Evolutionary conservation across 2,113 vertebrate genomes (phyloP), one percentile per base, ranked within the genome.

Genomic region (Cryptoleucopteryx plumbea): DNA sequence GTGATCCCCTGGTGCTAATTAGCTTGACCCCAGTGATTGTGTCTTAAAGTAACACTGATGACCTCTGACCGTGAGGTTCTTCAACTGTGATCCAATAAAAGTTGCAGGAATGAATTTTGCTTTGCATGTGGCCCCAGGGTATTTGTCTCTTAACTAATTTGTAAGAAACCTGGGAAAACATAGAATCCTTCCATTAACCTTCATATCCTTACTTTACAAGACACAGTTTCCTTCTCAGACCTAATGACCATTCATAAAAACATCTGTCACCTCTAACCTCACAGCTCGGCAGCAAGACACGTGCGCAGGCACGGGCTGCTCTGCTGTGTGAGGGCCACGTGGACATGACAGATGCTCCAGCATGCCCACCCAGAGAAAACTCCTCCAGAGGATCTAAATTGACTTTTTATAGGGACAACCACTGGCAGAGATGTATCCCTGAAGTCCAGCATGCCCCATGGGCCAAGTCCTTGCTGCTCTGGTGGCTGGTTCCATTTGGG

Each of bases 1-100:
- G 82, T 88, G 92, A 94, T 94, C 91, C 91, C 72, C 43, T 59
- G 63, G 47, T 65, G 61, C 94, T 97, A 95, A 97, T 97, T 91
- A 96, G 55, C 52, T 91, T 97, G 97, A 97, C 97, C 96, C 32
- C 66, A 18, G 63, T 47, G 83, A 88, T 75, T 82, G 93, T 83
- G 59, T 95, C 94, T 96, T 96, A 93, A 89, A 95, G 90, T 47
- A 97, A 93, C 91, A 71, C 93, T 32, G 71, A 4, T 77, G 97
- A 96, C 96, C 96, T 82, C 81, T 96, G 86, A 86, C 95, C n/a
- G 0, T 0, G 2, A 71, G 82, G 85, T 80, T 82, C 90, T 91
- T 89, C 93, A 61, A n/a, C 92, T 96, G 93, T 47, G 94, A 77
- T 81, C 83, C 93, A 86, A 61, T 91, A 96, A 84, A 96, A 93